A percentile compares a stretch with the other conserved stretches of the same genome.
Evolutionary conservation across 2,797 vertebrate genomes (phyloP).

Genomic region (Propithecus perrieri): DNA sequence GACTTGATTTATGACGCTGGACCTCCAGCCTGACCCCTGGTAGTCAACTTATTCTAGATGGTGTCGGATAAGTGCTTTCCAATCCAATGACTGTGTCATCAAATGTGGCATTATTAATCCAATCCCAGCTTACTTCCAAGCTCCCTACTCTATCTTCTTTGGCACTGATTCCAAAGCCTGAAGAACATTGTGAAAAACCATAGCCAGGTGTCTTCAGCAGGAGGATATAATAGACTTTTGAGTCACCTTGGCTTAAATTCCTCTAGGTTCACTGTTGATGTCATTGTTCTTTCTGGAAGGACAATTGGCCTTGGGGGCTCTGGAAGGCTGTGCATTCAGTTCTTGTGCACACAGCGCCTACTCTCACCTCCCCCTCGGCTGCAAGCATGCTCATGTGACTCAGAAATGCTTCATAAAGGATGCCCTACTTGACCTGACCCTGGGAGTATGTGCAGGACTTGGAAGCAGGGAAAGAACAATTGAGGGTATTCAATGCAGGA

Average conservation of each 20-base stretch:
- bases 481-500: not conserved
- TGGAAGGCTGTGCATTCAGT: not conserved
- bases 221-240: not conserved
- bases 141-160: not conserved
- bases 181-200: not conserved
- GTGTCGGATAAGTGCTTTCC: not conserved
- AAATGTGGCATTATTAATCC: not conserved
- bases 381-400: not conserved
- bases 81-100: not conserved
- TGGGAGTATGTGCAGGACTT: not conserved
- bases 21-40: not conserved
- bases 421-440: not conserved
- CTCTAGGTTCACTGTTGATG: not conserved
- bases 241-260: not conserved
- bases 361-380: not conserved
- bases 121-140: not conserved
- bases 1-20: not conserved
- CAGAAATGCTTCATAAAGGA: not conserved
- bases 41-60: not conserved
- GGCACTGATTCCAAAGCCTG: not conserved
- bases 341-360: not conserved
- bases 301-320: not conserved
- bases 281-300: slow-evolving; percentile 26
- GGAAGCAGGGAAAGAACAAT: not conserved
- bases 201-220: not conserved